Conservation (phyloP, 2,113 vertebrate species). For the Microcebus lehilahytsara region DNA sequence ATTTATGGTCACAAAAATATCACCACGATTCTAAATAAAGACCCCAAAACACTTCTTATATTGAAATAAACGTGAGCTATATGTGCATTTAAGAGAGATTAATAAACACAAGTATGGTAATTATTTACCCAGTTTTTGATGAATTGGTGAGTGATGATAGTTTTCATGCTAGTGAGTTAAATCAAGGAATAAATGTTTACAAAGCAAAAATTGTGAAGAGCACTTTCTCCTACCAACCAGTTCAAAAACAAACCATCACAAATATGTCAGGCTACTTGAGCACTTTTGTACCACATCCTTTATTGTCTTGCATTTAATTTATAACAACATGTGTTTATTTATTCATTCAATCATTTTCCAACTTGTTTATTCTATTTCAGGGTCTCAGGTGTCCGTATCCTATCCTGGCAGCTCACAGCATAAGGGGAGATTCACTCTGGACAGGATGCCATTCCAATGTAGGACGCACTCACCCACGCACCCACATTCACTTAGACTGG, state of each 20-base stretch:
- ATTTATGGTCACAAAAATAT: neutral
- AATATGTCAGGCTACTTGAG: neutral
- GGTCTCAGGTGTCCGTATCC: neutral
- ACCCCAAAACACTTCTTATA: neutral
- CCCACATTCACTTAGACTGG: neutral
- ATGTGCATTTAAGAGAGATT: neutral
- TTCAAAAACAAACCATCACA: neutral
- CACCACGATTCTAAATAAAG: neutral
- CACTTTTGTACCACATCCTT: neutral
- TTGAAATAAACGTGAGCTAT: neutral
- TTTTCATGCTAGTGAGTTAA: neutral
- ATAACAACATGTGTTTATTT: neutral
- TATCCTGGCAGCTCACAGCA: neutral
- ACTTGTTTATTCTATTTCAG: neutral
- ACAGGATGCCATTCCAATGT: neutral
- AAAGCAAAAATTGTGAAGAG: neutral
- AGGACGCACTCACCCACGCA: neutral
- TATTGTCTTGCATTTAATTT: neutral
- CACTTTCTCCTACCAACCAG: neutral
- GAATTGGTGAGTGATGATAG: neutral
- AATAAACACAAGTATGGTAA: neutral
- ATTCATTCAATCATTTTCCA: neutral
- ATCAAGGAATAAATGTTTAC: neutral
- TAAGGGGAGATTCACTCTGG: neutral
- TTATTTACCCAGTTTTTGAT: neutral